These are phyloP conservation scores for Acrocephalus arundinaceus DNA, from an alignment of 2,113 vertebrate species.

Conservation along the genomic window DNA sequence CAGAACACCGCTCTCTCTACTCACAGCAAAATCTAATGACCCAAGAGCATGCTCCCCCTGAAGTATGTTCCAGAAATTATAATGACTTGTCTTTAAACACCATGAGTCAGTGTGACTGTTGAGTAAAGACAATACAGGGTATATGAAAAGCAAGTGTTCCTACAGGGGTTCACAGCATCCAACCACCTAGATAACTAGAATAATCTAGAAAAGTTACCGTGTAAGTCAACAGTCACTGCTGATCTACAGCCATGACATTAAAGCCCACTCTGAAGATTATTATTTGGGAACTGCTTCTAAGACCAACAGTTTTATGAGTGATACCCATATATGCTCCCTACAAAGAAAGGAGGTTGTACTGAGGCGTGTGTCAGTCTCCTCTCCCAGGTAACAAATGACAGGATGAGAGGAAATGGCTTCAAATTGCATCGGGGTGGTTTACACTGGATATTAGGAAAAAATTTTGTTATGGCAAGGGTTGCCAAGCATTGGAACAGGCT, in stretches of 20 bases:
- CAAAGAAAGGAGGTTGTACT: background rate
- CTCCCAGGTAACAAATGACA: background rate
- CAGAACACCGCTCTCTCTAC: background rate
- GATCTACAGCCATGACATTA: background rate
- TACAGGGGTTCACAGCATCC: background rate
- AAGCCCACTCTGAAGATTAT: background rate
- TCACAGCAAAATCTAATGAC: background rate
- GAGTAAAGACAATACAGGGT: background rate
- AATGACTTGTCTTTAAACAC: background rate
- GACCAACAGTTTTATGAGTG: background rate
- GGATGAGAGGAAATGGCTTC: background rate
- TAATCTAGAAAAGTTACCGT: background rate
- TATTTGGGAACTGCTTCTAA: background rate
- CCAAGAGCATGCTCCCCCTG: background rate
- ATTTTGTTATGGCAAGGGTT: background rate
- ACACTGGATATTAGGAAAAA: background rate
- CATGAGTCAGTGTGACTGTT: rapidly evolving
- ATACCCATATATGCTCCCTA: background rate
- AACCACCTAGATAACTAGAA: background rate
- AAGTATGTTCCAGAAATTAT: background rate
- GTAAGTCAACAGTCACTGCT: background rate
- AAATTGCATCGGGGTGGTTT: background rate
- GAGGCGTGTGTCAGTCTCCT: background rate
- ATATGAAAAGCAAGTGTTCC: background rate
- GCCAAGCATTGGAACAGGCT: background rate